Conservation (phyloP, 2,113 vertebrate genomes). For the Nibea coibor region DNA sequence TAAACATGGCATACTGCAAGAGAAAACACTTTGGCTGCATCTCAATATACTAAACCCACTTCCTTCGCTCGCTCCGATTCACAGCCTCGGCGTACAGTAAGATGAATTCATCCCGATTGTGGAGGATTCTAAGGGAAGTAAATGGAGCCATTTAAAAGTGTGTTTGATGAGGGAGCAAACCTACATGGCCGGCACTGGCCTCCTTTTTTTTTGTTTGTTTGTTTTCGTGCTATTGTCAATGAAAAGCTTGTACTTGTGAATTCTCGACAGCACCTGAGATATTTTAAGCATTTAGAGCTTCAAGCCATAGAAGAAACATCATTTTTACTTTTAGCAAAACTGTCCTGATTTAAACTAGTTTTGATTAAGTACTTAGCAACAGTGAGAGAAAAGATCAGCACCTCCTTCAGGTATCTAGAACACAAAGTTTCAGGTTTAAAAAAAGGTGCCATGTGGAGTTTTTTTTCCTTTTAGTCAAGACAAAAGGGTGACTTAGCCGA, state of each 20-base stretch:
- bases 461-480: background rate
- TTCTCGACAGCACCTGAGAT: conserved; percentile 16
- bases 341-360: background rate
- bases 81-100: background rate
- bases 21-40: conserved; percentile 39
- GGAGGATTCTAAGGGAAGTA: background rate
- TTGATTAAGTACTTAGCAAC: background rate
- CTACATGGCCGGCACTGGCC: background rate
- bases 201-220: background rate
- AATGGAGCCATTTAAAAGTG: conserved; percentile 7
- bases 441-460: background rate
- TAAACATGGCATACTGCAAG: conserved; percentile 19
- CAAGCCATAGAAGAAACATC: background rate
- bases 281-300: background rate
- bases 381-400: background rate
- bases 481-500: background rate
- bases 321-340: conserved; percentile 1
- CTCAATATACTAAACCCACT: conserved; percentile 23
- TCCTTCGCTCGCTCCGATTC: conserved; percentile 13
- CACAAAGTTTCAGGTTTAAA: background rate
- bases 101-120: background rate
- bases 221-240: background rate
- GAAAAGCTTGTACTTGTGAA: background rate
- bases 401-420: background rate
- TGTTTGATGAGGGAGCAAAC: conserved; percentile 1